Evolutionary conservation across 53 echinoderm and acorn worm species (phyloP).

Genomic region (Patiria pectinifera): DNA sequence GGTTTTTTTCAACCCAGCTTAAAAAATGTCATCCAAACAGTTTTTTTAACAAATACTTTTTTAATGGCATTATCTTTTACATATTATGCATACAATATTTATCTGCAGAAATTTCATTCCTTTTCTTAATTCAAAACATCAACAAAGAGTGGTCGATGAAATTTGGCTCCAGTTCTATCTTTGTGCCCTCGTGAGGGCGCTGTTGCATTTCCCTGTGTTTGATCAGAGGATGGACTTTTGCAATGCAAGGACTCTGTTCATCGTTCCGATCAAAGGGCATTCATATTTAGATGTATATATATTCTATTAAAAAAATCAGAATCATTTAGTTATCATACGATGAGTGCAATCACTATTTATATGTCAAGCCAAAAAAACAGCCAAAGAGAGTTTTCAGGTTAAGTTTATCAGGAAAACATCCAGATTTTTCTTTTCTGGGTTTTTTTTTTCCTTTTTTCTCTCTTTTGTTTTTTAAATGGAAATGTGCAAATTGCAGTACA

Average conservation of each 20-base stretch:
- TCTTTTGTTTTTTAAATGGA: background rate
- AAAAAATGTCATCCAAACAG: too few relatives aligned
- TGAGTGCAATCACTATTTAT: constrained; percentile 34
- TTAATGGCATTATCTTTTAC: too few relatives aligned
- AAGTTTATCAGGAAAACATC: constrained; percentile 10
- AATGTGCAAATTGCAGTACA: constrained; percentile 25
- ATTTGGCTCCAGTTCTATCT: background rate
- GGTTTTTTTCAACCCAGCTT: too few relatives aligned
- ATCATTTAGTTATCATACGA: background rate
- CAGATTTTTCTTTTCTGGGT: background rate
- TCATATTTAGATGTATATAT: background rate
- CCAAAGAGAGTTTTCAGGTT: background rate
- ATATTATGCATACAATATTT: too few relatives aligned
- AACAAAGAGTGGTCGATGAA: background rate
- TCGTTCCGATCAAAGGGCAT: background rate
- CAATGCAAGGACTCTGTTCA: background rate
- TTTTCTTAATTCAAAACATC: too few relatives aligned
- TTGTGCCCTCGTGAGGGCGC: background rate
- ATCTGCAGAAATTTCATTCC: too few relatives aligned
- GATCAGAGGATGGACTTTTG: background rate
- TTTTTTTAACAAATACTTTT: too few relatives aligned
- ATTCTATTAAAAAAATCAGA: background rate
- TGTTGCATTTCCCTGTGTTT: background rate
- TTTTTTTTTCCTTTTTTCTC: background rate
- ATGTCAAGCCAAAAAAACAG: constrained; percentile 30